A percentile compares a stretch with the other conserved stretches of the same genome.
These are phyloP conservation scores for Eilema depressum DNA, from an alignment of 2,888 invertebrate genomes.

Conservation along the genomic window DNA sequence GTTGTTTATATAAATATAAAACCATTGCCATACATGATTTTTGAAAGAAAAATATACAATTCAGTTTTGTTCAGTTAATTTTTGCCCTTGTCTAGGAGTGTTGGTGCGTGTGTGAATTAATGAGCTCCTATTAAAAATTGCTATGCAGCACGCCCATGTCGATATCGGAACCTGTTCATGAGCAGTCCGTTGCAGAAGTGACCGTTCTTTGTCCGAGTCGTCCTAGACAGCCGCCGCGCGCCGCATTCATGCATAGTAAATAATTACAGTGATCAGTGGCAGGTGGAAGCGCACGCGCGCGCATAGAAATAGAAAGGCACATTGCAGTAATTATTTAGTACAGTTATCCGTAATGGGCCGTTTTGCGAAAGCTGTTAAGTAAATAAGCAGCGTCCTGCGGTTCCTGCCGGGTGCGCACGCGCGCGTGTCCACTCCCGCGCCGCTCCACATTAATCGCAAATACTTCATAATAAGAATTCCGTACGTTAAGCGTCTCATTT, in stretches of 20 bases:
- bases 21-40: background rate
- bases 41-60: slow-evolving; percentile 31
- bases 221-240: slow-evolving; percentile 80
- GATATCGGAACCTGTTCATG: slow-evolving; percentile 78
- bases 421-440: slow-evolving; percentile 36
- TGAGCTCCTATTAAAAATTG: slow-evolving; percentile 74
- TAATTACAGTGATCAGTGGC: slow-evolving; percentile 85
- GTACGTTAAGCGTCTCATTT: slow-evolving; percentile 60
- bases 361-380: slow-evolving; percentile 86
- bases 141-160: slow-evolving; percentile 77
- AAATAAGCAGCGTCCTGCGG: slow-evolving; percentile 83
- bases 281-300: slow-evolving; percentile 83
- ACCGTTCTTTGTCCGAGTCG: slow-evolving; percentile 84
- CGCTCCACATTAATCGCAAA: slow-evolving; percentile 51
- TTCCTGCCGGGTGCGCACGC: slow-evolving; percentile 75
- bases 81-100: slow-evolving; percentile 65
- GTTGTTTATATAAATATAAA: slow-evolving; percentile 2
- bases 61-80: slow-evolving; percentile 48
- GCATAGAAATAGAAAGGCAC: slow-evolving; percentile 87
- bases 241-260: slow-evolving; percentile 86
- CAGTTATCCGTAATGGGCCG: slow-evolving; percentile 86
- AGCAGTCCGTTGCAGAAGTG: slow-evolving; percentile 69
- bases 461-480: slow-evolving; percentile 72
- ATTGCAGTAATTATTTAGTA: slow-evolving; percentile 87
- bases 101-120: slow-evolving; percentile 73